phyloP scores from a whole-genome alignment of 1,140 invertebrate genomes.

The Drosophila ficusphila region DNA sequence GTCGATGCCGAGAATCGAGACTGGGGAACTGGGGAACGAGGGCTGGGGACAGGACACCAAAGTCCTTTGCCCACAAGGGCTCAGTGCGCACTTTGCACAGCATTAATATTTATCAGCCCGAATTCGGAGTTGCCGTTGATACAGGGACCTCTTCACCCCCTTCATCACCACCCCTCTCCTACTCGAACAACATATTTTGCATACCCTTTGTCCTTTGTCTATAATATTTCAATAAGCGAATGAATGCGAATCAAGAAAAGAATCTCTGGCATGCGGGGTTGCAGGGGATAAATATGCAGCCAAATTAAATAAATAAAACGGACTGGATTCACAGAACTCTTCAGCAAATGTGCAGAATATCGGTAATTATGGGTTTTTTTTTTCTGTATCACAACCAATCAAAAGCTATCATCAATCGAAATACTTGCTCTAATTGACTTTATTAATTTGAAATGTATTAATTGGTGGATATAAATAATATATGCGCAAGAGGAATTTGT shows the following conservation, averaged over 20 bases:
- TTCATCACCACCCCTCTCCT: not conserved
- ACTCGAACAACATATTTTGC: slow-evolving; percentile 56
- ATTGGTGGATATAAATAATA: not conserved
- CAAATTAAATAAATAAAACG: slow-evolving; percentile 7
- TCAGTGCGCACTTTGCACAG: slow-evolving; percentile 78
- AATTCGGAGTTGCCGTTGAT: slow-evolving; percentile 55
- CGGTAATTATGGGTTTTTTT: not conserved
- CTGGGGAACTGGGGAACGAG: not conserved
- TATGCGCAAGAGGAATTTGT: not conserved
- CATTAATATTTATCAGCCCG: slow-evolving; percentile 79
- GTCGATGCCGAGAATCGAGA: slow-evolving; percentile 39
- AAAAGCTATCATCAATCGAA: not conserved
- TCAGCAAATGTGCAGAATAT: not conserved
- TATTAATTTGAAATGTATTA: not conserved
- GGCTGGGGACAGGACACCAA: slow-evolving; percentile 29
- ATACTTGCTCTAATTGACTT: not conserved
- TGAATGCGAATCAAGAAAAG: slow-evolving; percentile 28
- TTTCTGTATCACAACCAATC: not conserved
- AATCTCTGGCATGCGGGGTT: slow-evolving; percentile 17
- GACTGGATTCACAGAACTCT: not conserved
- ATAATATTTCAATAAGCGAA: slow-evolving; percentile 70
- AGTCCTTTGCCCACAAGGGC: slow-evolving; percentile 79
- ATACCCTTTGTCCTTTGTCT: slow-evolving; percentile 48
- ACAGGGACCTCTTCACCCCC: not conserved
- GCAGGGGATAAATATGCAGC: not conserved